Evolutionary conservation across 1,140 invertebrate species (phyloP).

Genomic region (Penaeus indicus): DNA sequence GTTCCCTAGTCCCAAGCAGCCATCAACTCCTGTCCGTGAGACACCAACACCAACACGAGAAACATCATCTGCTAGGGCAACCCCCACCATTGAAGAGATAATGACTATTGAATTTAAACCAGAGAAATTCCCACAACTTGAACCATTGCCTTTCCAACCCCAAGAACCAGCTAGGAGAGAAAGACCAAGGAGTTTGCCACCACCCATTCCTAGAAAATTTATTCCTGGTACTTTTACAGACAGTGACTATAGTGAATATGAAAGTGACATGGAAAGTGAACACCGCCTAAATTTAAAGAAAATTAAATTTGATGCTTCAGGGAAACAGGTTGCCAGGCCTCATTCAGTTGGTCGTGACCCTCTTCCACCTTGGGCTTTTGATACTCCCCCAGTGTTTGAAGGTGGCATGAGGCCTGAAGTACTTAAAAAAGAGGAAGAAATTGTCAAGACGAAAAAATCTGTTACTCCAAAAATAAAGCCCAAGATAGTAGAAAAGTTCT

Average conservation of each 20-base stretch:
- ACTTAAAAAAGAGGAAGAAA: constrained; percentile 51
- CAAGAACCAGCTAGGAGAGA: constrained; percentile 59
- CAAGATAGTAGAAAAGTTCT: constrained; percentile 63
- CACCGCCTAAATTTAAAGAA: constrained; percentile 54
- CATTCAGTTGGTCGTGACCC: constrained; percentile 51
- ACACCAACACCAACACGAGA: constrained; percentile 61
- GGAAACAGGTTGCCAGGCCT: constrained; percentile 20
- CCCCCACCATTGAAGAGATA: constrained; percentile 41
- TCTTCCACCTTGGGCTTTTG: constrained; percentile 62
- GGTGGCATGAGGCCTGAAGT: constrained; percentile 61
- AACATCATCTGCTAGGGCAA: constrained; percentile 29
- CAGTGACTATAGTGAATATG: constrained; percentile 83
- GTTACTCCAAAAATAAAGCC: constrained; percentile 60
- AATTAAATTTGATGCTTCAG: constrained; percentile 61
- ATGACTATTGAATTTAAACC: constrained; percentile 34
- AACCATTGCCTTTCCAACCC: constrained; percentile 65
- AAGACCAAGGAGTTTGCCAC: constrained; percentile 67
- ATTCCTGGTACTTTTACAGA: constrained; percentile 78
- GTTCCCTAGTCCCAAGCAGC: constrained; percentile 71
- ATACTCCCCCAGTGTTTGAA: constrained; percentile 59
- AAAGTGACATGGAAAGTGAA: constrained; percentile 78
- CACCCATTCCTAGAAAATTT: constrained; percentile 78
- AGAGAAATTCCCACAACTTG: constrained; percentile 64
- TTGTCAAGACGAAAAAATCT: constrained; percentile 32
- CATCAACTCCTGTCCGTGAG: constrained; percentile 55